Evolutionary conservation across 2,113 vertebrate genomes (phyloP).

Genomic region (Aythya baeri): DNA sequence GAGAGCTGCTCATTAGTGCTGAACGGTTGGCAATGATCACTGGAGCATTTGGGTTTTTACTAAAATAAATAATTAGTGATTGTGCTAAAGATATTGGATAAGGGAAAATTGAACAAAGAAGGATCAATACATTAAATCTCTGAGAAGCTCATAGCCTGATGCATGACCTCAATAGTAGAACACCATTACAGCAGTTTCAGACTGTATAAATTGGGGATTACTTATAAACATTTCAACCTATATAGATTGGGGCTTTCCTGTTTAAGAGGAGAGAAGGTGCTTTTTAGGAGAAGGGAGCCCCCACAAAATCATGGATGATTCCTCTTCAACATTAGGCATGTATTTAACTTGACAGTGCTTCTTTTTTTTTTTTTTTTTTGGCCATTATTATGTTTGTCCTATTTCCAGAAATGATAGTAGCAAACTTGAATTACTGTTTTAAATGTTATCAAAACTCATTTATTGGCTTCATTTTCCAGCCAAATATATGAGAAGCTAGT

Average conservation of each 20-base stretch:
- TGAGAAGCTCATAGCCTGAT: background rate
- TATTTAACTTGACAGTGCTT: background rate
- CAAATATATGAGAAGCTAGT: slow-evolving; percentile 22
- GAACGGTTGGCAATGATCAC: slow-evolving; percentile 21
- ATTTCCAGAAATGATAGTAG: background rate
- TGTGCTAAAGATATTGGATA: background rate
- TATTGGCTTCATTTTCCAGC: slow-evolving; percentile 40
- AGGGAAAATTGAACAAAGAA: slow-evolving; percentile 4
- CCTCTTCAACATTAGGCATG: background rate
- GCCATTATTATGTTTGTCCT: background rate
- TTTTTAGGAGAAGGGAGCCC: background rate
- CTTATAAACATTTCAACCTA: background rate
- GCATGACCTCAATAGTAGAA: background rate
- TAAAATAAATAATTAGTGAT: slow-evolving; percentile 54
- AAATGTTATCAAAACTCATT: slow-evolving; percentile 46
- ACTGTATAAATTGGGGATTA: background rate
- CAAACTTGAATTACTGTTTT: background rate
- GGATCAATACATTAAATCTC: slow-evolving; percentile 8
- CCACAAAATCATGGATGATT: background rate
- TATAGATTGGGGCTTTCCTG: background rate
- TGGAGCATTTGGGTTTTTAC: slow-evolving; percentile 43
- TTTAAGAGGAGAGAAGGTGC: background rate
- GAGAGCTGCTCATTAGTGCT: slow-evolving; percentile 41
- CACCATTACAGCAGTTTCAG: background rate
- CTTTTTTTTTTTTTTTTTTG: background rate